Percentiles rank a stretch among this genome's conserved stretches.
These are phyloP conservation scores for Percopsis transmontana DNA, from an alignment of 2,113 vertebrate species.

Conservation along the genomic window DNA sequence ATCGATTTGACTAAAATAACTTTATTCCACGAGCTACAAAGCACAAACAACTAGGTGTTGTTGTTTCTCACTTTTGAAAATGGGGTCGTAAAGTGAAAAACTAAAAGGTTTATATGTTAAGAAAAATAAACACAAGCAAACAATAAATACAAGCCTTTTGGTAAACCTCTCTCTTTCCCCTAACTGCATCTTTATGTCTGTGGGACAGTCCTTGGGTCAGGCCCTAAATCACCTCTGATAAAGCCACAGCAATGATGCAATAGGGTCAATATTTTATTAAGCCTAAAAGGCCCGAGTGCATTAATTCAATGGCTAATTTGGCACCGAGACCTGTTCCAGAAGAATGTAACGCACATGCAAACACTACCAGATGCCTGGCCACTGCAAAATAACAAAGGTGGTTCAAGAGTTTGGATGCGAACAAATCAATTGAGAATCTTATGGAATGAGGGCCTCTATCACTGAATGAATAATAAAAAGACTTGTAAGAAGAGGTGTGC, in stretches of 20 bases:
- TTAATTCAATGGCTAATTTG: constrained; percentile 54
- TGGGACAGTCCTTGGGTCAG: neutral
- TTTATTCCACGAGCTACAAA: too few relatives aligned
- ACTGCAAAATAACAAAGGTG: neutral
- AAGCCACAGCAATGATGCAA: constrained; percentile 29
- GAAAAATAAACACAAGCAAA: too few relatives aligned
- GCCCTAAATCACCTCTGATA: constrained; percentile 15
- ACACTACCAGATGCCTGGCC: neutral
- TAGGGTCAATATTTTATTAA: constrained; percentile 71
- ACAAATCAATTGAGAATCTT: neutral
- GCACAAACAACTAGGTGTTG: too few relatives aligned
- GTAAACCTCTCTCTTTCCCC: neutral
- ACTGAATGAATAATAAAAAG: neutral
- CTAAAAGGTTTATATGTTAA: too few relatives aligned
- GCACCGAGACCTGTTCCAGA: constrained; percentile 30
- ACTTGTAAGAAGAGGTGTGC: neutral
- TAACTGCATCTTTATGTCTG: neutral
- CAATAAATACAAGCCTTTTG: too few relatives aligned
- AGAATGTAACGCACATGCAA: constrained; percentile 11
- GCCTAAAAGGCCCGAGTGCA: constrained; percentile 49
- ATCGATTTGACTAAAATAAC: too few relatives aligned
- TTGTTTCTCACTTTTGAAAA: too few relatives aligned
- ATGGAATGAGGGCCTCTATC: too few relatives aligned
- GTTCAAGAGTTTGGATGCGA: neutral
- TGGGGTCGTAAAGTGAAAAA: too few relatives aligned